These are phyloP conservation scores for Zaprionus ghesquierei DNA, from an alignment of 1,140 invertebrate genomes.

Conservation along the genomic window DNA sequence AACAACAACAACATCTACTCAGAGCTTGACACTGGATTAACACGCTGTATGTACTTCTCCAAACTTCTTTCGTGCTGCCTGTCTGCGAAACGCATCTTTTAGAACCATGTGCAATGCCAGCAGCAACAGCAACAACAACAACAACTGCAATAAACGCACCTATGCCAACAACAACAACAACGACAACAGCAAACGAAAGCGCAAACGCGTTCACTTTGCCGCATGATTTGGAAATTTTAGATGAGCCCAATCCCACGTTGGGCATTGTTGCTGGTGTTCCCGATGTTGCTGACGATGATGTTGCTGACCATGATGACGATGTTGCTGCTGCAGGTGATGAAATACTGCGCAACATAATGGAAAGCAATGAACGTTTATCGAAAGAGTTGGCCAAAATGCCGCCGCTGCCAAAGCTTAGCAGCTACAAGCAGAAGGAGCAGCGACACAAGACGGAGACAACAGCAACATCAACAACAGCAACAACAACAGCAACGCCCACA, in stretches of 20 bases:
- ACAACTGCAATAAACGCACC: constrained; percentile 30
- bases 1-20: constrained; percentile 23
- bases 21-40: constrained; percentile 70
- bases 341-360: constrained; percentile 69
- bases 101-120: constrained; percentile 54
- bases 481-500: constrained; percentile 7
- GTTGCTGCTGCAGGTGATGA: constrained; percentile 51
- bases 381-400: constrained; percentile 76
- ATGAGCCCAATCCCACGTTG: neutral
- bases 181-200: constrained; percentile 57
- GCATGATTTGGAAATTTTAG: constrained; percentile 46
- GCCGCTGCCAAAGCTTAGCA: constrained; percentile 59
- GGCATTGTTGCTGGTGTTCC: constrained; percentile 11
- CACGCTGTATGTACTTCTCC: constrained; percentile 79
- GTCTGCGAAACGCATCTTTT: constrained; percentile 40
- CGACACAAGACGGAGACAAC: constrained; percentile 9
- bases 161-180: constrained; percentile 11
- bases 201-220: constrained; percentile 78
- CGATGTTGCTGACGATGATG: constrained; percentile 9
- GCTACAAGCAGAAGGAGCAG: constrained; percentile 46
- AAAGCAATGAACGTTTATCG: constrained; percentile 70
- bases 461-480: constrained; percentile 26
- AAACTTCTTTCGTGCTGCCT: constrained; percentile 77
- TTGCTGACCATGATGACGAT: constrained; percentile 8
- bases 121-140: constrained; percentile 1